Base-by-base conservation (phyloP, 2,888 invertebrate genomes). In the Eupelmus urozonus region DNA sequence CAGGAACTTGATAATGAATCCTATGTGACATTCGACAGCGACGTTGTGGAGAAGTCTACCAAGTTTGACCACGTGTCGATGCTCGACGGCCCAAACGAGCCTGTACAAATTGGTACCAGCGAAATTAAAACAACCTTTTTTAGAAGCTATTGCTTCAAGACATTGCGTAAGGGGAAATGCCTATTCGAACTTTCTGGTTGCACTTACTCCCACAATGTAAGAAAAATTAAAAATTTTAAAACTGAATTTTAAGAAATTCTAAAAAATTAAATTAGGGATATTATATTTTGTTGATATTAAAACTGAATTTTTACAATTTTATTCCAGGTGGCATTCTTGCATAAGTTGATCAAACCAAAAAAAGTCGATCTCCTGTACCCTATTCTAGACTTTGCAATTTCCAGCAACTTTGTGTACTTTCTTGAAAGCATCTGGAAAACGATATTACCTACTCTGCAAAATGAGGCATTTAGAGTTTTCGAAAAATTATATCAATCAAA, bases 201-300 rank as follows among this genome's bases (percentile, higher is more conserved):
- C 18, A 5, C 16, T 5, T 80, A 18, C 27, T 29, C 25, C 1
- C 80, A 80, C 49, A 11, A 71, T n/a, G 80, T 77, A 71, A 67
- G n/a, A 45, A 45, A 45, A 57, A 27, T 57, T 57, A 25, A 13
- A 4, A 4, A 16, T 53, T 53, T 57, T 57, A 57, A 18, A 57
- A 57, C 27, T 25, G 3, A 57, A 5, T 25, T 20, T 57, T 13
- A 42, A 42, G 9, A 18, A 20, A 42, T 62, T 42, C 34, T 45
- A 45, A 9, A 16, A 13, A 13, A 20, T 13, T 25, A 42, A 23
- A 16, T 45, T n/a, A 42, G 7, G 0, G 11, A 7, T 45, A 59
- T 29, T n/a, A 34, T 9, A 59, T 29, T 11, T 53, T 40, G 2
- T 23, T 53, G 25, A 23, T 55, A 2, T 25, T n/a, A n/a, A n/a